Evolutionary conservation across 2,113 vertebrate species (phyloP).

Genomic region (Alexandromys fortis): DNA sequence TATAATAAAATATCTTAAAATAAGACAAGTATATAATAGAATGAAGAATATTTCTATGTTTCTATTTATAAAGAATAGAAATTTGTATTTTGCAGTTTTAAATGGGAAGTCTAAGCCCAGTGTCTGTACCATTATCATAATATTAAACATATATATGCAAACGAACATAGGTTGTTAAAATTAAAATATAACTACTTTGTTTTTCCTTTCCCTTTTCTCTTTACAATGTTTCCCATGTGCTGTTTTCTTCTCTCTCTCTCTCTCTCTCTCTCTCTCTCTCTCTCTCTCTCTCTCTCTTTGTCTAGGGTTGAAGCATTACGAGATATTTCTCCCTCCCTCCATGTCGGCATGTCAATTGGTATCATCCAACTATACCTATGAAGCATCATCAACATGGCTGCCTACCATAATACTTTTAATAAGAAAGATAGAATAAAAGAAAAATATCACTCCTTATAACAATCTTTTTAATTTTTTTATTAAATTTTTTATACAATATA

Average conservation of each 20-base stretch:
- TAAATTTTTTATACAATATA: background rate
- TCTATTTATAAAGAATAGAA: background rate
- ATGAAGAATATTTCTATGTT: background rate
- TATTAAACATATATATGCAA: background rate
- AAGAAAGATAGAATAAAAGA: background rate
- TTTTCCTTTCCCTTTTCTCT: background rate
- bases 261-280: no score
- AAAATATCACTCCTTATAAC: background rate
- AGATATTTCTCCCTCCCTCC: background rate
- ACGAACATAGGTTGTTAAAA: background rate
- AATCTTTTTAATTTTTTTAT: background rate
- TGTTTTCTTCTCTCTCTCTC: background rate
- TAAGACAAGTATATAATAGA: background rate
- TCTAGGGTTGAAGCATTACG: background rate
- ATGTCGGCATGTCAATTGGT: background rate
- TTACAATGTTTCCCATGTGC: background rate
- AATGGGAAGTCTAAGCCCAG: background rate
- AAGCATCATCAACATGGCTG: background rate
- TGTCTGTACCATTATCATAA: background rate
- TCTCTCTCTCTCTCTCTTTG: no score
- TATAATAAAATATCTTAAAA: background rate
- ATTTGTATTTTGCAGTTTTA: background rate
- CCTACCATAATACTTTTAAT: constrained; percentile 16
- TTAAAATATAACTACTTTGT: background rate
- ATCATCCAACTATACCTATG: background rate